A percentile compares a stretch with the other conserved stretches of the same genome.
phyloP scores from a whole-genome alignment of 1,140 invertebrate genomes.

The Pseudomyrmex sp. region DNA sequence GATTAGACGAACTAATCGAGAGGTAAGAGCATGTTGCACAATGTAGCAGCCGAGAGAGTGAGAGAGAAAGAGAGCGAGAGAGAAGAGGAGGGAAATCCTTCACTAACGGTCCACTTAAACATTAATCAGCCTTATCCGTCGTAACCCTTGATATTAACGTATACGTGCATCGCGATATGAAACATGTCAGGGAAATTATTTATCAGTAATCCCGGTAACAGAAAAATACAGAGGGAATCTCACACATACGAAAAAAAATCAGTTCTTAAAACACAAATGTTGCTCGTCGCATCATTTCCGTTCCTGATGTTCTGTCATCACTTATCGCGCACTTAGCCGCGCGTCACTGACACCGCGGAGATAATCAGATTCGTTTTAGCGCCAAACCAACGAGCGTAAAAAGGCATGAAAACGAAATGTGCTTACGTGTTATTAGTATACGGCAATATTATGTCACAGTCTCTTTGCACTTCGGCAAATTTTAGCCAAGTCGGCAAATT shows the following conservation, averaged over 20 bases:
- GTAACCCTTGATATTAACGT: not conserved
- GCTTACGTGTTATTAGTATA: constrained; percentile 35
- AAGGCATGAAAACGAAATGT: constrained; percentile 3
- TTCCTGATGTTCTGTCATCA: constrained; percentile 39
- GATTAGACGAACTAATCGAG: constrained; percentile 16
- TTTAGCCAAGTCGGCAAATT: not conserved
- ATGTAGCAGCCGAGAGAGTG: not conserved
- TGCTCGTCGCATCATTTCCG: constrained; percentile 14
- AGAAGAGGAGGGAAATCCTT: not conserved
- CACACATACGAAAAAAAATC: constrained; percentile 37
- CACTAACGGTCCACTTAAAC: not conserved
- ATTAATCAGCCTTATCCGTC: not conserved
- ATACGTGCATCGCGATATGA: not conserved
- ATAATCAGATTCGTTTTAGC: constrained; percentile 68
- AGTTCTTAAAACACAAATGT: constrained; percentile 16
- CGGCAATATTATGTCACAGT: not conserved
- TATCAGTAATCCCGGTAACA: not conserved
- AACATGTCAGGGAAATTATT: not conserved
- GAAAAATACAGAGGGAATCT: not conserved
- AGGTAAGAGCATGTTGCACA: not conserved
- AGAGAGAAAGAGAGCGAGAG: too few relatives aligned
- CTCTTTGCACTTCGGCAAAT: constrained; percentile 7
- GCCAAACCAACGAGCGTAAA: constrained; percentile 4
- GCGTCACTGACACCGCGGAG: constrained; percentile 59
- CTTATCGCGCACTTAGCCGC: constrained; percentile 59